Percentiles rank a stretch among this genome's conserved stretches.
phyloP scores from a whole-genome alignment of 2,113 vertebrate genomes.

The Engraulis encrasicolus region DNA sequence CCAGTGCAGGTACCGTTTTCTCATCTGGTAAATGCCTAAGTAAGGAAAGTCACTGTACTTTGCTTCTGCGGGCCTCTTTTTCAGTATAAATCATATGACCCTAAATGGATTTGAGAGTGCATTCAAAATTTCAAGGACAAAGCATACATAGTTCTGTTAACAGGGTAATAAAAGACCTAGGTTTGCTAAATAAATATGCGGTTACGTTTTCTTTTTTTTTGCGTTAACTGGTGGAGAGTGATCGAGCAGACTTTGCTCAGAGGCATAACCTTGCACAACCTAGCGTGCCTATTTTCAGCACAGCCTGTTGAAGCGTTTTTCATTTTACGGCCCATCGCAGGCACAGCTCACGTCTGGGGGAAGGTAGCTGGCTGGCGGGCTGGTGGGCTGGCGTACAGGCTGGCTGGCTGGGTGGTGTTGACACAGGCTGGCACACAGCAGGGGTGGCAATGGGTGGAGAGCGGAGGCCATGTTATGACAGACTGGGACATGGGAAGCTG shows the following conservation, averaged over 20 bases:
- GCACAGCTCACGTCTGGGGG: background rate
- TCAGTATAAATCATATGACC: no score
- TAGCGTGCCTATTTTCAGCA: background rate
- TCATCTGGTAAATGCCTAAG: background rate
- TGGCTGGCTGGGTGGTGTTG: background rate
- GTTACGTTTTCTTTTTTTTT: no score
- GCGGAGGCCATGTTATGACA: conserved; percentile 48
- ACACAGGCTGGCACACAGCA: conserved; percentile 8
- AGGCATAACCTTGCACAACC: background rate
- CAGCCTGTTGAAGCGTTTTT: background rate
- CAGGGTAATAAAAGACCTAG: no score
- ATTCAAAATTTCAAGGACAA: no score
- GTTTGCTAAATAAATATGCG: no score
- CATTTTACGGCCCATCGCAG: background rate
- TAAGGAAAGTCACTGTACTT: background rate
- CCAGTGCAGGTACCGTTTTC: background rate
- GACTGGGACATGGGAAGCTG: conserved; percentile 18
- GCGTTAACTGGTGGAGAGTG: background rate
- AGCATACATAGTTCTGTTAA: no score
- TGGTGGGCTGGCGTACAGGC: background rate
- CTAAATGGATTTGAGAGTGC: no score
- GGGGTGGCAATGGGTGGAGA: conserved; percentile 4
- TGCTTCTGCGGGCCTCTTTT: no score
- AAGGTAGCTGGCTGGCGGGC: background rate
- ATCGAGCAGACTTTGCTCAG: background rate